Conservation (phyloP, 2,888 invertebrate genomes). For the Oasisia sp. region DNA sequence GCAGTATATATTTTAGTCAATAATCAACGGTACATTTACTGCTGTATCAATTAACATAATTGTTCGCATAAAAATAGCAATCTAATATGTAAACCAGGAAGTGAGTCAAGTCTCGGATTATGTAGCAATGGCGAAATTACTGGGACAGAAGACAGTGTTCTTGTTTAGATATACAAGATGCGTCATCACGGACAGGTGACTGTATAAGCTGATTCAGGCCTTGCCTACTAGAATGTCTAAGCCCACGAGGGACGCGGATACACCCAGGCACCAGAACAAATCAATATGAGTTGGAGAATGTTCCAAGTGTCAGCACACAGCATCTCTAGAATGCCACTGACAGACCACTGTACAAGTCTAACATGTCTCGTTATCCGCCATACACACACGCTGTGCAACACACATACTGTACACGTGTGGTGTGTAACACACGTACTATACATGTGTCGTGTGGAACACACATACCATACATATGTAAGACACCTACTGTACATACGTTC, state of each 20-base stretch:
- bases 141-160: not conserved
- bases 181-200: not conserved
- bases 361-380: not conserved
- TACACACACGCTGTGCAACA: too few species aligned
- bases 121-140: not conserved
- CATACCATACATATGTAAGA: too few species aligned
- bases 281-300: not conserved
- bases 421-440: too few species aligned
- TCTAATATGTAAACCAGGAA: not conserved
- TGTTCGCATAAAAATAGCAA: not conserved
- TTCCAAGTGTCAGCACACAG: not conserved
- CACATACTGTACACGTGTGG: too few species aligned
- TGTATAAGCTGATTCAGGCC: not conserved
- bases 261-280: not conserved
- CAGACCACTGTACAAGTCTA: not conserved
- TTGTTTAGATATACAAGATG: not conserved
- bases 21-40: not conserved
- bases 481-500: not conserved
- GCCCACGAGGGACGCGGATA: not conserved
- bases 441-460: too few species aligned
- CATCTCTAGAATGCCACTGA: not conserved
- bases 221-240: not conserved
- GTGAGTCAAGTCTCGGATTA: not conserved
- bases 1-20: too few species aligned
- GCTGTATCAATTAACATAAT: not conserved